Evolutionary conservation across 2,888 invertebrate genomes (phyloP), one percentile per base, ranked within the genome.

Genomic region (Rhabditoides inermis): DNA sequence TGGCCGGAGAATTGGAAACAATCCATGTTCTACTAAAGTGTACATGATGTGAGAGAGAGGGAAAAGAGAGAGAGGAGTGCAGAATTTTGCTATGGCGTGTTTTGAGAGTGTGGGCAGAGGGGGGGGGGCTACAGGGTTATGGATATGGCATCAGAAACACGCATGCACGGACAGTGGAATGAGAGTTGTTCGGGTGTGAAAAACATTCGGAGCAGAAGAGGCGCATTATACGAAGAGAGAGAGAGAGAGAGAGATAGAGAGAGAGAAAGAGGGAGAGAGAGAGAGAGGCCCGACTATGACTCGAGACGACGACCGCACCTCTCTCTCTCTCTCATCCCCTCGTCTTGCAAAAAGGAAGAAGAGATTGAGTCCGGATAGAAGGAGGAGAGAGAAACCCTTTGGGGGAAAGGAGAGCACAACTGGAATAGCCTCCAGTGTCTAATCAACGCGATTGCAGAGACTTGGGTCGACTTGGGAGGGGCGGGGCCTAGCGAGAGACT

Each of bases 211-310:
- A 54, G 25, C 50, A 49, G 22, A n/a, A 28, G 30, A n/a, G n/a
- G n/a, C n/a, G n/a, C n/a, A n/a, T n/a, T n/a, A n/a, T 7, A 22
- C 26, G 46, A 35, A 46, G 15, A 32, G 35, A 40, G 26, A 45
- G 27, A 20, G 42, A 27, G 35, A 30, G 5, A 53, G 41, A 41
- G 23, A 5, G 1, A 41, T 28, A 0, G 39, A 7, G 25, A 18
- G 7, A 2, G 26, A 49, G 49, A 49, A 53, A 30, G 32, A 39
- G 51, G 36, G 32, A 30, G 35, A 28, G 46, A 25, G 20, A 35
- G 12, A 32, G 27, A 42, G 44, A 39, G 27, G 28, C 44, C 25
- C n/a, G n/a, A n/a, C n/a, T n/a, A n/a, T n/a, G n/a, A n/a, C n/a
- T 42, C 25, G 41, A 6, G n/a, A 6, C 41, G 26, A 42, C 27